Percentiles rank a stretch among this genome's conserved stretches.
Evolutionary conservation across 2,797 vertebrate genomes (phyloP).

Genomic region (Sebastes matsubarae): DNA sequence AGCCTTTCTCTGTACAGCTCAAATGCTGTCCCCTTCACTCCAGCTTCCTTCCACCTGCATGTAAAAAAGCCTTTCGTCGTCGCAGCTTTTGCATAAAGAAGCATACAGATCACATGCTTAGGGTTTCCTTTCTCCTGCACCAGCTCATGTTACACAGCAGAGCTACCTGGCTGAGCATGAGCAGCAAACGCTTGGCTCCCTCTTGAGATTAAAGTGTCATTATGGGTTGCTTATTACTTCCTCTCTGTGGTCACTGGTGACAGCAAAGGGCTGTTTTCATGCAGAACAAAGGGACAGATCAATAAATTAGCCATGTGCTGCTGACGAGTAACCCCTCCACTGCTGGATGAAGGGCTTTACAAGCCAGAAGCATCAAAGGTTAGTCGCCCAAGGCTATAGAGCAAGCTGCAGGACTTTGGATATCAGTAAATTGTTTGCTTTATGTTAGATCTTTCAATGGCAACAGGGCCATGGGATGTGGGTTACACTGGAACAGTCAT

Average conservation of each 20-base stretch:
- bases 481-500: not conserved
- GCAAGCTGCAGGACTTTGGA: not conserved
- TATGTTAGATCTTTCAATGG: not conserved
- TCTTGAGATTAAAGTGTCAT: slow-evolving; percentile 50
- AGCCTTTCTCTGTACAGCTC: not conserved
- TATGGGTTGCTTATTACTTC: slow-evolving; percentile 58
- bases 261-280: slow-evolving; percentile 38
- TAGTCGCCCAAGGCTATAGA: not conserved
- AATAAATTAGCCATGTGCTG: slow-evolving; percentile 58
- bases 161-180: slow-evolving; percentile 13
- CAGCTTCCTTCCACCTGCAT: not conserved
- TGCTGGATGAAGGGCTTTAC: not conserved
- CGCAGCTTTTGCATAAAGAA: not conserved
- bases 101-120: not conserved
- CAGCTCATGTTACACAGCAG: too few relatives aligned
- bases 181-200: slow-evolving; percentile 8
- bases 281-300: slow-evolving; percentile 47
- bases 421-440: not conserved
- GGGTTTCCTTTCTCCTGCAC: not conserved
- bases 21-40: not conserved
- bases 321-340: slow-evolving; percentile 33
- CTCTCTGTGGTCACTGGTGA: slow-evolving; percentile 41
- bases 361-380: not conserved
- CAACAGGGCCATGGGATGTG: not conserved
- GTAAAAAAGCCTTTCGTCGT: not conserved